A percentile compares a stretch with the other conserved stretches of the same genome.
Evolutionary conservation across 2,113 vertebrate genomes (phyloP).

Genomic region (Irena cyanogastra): DNA sequence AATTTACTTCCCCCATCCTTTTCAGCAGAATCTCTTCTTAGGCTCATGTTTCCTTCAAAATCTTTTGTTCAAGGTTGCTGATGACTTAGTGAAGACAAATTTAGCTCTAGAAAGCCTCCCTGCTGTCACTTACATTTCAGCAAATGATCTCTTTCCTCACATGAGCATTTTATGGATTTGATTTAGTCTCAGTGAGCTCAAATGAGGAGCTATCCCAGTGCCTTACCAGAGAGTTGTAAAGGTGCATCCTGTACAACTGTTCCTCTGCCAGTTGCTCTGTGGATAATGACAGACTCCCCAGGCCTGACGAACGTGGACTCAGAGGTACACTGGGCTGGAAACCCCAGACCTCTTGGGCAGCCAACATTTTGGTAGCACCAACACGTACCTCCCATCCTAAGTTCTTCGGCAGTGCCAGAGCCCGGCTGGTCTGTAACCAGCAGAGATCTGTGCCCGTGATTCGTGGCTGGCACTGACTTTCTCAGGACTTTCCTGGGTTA

Average conservation of each 20-base stretch:
- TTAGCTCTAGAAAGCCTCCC: background rate
- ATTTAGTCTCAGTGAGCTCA: background rate
- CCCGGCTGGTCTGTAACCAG: background rate
- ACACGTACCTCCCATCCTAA: fast-evolving
- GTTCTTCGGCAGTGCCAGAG: fast-evolving
- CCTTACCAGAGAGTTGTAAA: background rate
- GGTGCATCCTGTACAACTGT: fast-evolving
- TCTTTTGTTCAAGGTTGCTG: background rate
- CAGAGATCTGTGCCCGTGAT: fast-evolving
- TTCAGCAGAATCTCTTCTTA: background rate
- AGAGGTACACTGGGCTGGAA: background rate
- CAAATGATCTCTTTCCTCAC: fast-evolving
- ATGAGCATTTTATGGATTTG: background rate
- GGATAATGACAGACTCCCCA: fast-evolving
- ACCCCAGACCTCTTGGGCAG: background rate
- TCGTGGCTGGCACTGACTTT: background rate
- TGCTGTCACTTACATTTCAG: background rate
- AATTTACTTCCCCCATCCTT: background rate
- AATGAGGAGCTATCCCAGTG: background rate
- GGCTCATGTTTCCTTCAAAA: background rate
- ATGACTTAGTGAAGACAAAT: background rate
- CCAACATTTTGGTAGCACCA: background rate
- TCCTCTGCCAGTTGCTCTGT: background rate
- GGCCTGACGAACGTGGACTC: fast-evolving
- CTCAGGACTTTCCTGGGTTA: background rate